These are phyloP conservation scores for Hemitrygon akajei DNA, from an alignment of 2,797 vertebrate species.

Conservation along the genomic window DNA sequence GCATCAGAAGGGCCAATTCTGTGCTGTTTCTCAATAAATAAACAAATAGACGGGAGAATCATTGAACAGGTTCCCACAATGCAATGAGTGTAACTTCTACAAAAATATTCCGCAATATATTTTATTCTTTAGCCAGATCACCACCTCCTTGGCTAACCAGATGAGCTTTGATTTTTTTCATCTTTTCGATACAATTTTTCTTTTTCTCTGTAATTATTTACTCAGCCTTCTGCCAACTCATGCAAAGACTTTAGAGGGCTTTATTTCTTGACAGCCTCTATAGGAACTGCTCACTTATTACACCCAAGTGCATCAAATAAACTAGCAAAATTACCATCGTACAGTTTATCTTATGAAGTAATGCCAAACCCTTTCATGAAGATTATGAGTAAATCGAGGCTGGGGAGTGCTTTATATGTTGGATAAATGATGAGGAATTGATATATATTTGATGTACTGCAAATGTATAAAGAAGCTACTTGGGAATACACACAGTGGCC, in stretches of 20 bases:
- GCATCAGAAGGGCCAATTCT: too few relatives aligned
- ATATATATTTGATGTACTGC: too few relatives aligned
- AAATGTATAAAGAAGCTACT: too few relatives aligned
- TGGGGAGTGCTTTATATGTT: too few relatives aligned
- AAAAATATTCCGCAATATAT: background rate
- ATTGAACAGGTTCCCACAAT: background rate
- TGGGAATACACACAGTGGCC: too few relatives aligned
- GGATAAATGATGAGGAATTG: too few relatives aligned
- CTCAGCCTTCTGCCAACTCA: background rate
- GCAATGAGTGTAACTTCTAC: background rate
- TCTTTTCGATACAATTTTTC: background rate
- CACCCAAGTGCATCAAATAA: too few relatives aligned
- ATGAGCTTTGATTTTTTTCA: background rate
- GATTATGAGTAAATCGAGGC: too few relatives aligned
- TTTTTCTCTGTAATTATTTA: background rate
- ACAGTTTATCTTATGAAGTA: too few relatives aligned
- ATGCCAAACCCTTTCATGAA: too few relatives aligned
- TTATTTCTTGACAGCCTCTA: background rate
- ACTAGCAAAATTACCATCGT: too few relatives aligned
- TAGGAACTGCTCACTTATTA: background rate
- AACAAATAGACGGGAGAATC: background rate
- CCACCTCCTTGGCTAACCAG: background rate
- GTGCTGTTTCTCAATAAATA: too few relatives aligned
- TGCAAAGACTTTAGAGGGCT: background rate
- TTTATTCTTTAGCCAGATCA: background rate